Conservation (phyloP, 2,888 invertebrate species). For the Drosophila ezoana region DNA sequence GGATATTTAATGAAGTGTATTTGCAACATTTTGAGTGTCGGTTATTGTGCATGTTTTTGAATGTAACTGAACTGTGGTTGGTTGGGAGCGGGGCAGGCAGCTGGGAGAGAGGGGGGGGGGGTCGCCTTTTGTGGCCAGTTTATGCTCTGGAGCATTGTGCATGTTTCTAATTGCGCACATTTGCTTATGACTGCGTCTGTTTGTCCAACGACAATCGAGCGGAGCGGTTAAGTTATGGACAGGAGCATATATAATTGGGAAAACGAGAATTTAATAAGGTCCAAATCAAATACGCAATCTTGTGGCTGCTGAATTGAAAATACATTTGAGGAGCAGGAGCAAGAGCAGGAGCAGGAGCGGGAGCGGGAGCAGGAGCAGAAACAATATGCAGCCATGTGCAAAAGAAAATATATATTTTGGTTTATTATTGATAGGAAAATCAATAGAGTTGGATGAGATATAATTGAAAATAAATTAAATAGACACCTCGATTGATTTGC, state of each 20-base stretch:
- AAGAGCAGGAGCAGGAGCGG: too few species aligned
- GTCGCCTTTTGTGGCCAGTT: conserved; percentile 14
- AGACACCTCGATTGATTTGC: too few species aligned
- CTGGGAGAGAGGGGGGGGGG: not conserved
- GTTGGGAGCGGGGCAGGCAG: too few species aligned
- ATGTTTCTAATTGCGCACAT: conserved; percentile 47
- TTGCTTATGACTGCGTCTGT: conserved; percentile 21
- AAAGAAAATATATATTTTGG: not conserved
- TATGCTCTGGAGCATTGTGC: conserved; percentile 10
- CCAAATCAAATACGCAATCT: conserved; percentile 9
- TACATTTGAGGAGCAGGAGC: not conserved
- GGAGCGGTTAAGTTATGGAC: not conserved
- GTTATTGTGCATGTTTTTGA: conserved; percentile 25
- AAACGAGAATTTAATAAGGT: conserved; percentile 35
- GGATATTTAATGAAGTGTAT: conserved; percentile 57
- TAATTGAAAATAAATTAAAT: not conserved
- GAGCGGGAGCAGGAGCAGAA: not conserved
- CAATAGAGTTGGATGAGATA: not conserved
- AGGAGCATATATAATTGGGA: conserved; percentile 2
- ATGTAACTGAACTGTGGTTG: not conserved
- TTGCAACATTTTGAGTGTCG: conserved; percentile 33
- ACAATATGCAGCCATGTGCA: not conserved
- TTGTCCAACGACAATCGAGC: not conserved
- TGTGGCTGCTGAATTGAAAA: conserved; percentile 4
- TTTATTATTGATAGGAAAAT: not conserved